These are phyloP conservation scores for Pangasius krempfi DNA, from an alignment of 2,797 vertebrate species.

Conservation along the genomic window DNA sequence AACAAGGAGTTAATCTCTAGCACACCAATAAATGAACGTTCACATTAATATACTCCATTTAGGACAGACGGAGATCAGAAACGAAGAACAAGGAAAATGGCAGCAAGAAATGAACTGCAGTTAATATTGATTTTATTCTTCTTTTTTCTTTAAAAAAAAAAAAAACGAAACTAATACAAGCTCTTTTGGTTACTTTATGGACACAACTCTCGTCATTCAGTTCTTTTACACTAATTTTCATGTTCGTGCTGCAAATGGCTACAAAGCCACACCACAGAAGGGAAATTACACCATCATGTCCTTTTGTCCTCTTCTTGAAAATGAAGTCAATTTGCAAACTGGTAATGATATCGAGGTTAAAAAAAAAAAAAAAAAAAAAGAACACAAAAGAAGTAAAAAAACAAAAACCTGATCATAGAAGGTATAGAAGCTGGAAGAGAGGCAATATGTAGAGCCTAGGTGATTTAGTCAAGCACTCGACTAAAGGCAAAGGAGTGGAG, in stretches of 20 bases:
- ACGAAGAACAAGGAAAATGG: not conserved
- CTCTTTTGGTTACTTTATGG: conserved; percentile 76
- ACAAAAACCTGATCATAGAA: conserved; percentile 63
- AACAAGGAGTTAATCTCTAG: not conserved
- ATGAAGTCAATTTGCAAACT: conserved; percentile 57
- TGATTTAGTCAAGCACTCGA: conserved; percentile 48
- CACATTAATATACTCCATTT: not conserved
- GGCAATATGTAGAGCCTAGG: conserved; percentile 32
- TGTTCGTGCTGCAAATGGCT: conserved; percentile 77
- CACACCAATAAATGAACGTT: not conserved
- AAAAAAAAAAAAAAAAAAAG: conserved; percentile 31
- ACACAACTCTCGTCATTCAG: conserved; percentile 73
- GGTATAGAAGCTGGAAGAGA: conserved; percentile 62
- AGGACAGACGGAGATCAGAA: not conserved
- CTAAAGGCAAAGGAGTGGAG: conserved; percentile 49
- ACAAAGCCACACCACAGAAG: conserved; percentile 43
- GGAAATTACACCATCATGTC: conserved; percentile 37
- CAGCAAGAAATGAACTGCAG: conserved; percentile 53
- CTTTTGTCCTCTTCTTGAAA: conserved; percentile 35
- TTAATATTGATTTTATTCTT: conserved; percentile 77
- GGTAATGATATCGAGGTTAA: conserved; percentile 44
- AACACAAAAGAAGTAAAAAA: conserved; percentile 69
- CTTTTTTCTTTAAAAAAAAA: conserved; percentile 58
- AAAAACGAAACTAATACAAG: conserved; percentile 78
- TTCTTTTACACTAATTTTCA: conserved; percentile 68